Evolutionary conservation across 2,113 vertebrate genomes (phyloP), one percentile per base, ranked within the genome.

Genomic region (Myocastor coypus): DNA sequence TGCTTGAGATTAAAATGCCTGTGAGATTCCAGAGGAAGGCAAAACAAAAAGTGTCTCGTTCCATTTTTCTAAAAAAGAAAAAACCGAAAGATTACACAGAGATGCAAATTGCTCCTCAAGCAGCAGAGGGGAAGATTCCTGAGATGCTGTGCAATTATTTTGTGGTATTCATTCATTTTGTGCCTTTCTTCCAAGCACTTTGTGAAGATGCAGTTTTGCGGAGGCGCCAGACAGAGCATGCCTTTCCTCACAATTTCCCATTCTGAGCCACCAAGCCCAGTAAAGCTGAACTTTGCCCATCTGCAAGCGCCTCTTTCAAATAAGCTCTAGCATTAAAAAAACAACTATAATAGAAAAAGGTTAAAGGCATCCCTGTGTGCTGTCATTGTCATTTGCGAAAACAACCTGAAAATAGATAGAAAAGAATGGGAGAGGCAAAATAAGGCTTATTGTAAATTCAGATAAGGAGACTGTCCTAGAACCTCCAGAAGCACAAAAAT

Each of bases 1-100:
- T 63, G 84, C 87, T 86, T 85, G 96, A 97, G 95, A 97, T 96
- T 91, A 94, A 96, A 89, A 75, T 93, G 92, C 73, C 83, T 94
- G 59, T 91, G 94, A 94, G 93, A 97, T 75, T 95, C 95, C 96
- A 90, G 42, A 93, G 26, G 66, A 91, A 42, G 75, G 34, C 34
- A 30, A 92, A 95, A 82, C 95, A 96, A 95, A 96, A 91, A 83
- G 61, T 46, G 34, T 64, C 55, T 88, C 87, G 77, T 73, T 4
- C 73, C 81, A 96, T 24, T 96, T 97, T 89, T 97, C 88, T 97
- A 22, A 63, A 81, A 86, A 93, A 75, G 7, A 24, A 24, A 84
- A 75, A 26, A 87, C n/a, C n/a, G 80, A 94, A 77, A 87, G 42
- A 94, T 20, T 32, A 17, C 46, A 90, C 28, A 71, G 91, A 88